These are phyloP conservation scores for Standfussiana lucernea DNA, from an alignment of 2,888 invertebrate genomes.

Conservation along the genomic window DNA sequence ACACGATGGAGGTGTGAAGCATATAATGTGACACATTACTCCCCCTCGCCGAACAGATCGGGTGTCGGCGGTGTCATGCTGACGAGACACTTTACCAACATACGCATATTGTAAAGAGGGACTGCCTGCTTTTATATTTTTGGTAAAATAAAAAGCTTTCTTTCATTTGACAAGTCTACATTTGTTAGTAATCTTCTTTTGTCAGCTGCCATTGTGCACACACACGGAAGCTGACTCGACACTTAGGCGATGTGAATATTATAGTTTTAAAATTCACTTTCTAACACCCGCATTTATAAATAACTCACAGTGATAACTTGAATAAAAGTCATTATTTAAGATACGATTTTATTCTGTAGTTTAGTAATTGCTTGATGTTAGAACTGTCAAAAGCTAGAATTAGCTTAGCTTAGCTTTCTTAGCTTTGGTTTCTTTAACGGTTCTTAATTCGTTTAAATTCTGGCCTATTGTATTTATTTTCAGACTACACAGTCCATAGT, in stretches of 20 bases:
- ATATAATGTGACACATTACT: slow-evolving; percentile 61
- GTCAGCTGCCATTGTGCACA: background rate
- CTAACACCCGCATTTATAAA: no score
- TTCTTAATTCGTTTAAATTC: no score
- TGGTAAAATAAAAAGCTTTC: slow-evolving; percentile 7
- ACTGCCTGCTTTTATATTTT: slow-evolving; percentile 22
- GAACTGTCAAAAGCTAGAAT: no score
- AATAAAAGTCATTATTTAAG: no score
- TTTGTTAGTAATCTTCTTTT: background rate
- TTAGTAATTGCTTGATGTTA: no score
- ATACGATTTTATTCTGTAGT: no score
- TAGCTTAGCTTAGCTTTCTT: no score
- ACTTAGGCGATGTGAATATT: background rate
- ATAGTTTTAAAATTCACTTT: background rate
- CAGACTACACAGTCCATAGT: no score
- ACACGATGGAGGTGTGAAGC: slow-evolving; percentile 66
- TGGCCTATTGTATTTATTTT: no score
- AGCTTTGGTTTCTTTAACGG: no score
- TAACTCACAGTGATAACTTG: no score
- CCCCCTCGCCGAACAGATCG: slow-evolving; percentile 20
- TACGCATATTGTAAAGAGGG: slow-evolving; percentile 33
- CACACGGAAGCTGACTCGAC: background rate
- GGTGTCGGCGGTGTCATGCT: slow-evolving; percentile 41
- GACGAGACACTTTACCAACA: slow-evolving; percentile 47
- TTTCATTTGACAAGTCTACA: background rate